Conservation (phyloP, 2,113 vertebrate genomes). For the Platichthys flesus region DNA sequence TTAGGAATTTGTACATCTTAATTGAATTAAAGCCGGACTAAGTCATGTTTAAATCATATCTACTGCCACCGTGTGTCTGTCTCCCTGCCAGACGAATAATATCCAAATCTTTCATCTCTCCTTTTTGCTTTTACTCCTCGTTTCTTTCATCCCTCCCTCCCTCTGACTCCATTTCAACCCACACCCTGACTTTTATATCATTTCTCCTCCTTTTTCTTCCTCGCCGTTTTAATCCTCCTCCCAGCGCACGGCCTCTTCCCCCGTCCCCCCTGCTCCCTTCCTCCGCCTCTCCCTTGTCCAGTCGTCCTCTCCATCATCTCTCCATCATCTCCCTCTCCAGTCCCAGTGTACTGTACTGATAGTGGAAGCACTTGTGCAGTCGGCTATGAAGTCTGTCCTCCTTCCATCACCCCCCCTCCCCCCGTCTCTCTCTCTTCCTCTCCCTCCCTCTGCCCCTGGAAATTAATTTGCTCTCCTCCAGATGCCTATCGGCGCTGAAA, state of each 20-base stretch:
- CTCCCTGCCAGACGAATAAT: too few relatives aligned
- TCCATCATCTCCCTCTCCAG: slow-evolving; percentile 55
- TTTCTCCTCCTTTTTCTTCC: neutral
- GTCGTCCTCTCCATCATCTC: slow-evolving; percentile 46
- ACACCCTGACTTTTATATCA: neutral
- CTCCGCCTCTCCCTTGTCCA: neutral
- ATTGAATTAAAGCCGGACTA: neutral
- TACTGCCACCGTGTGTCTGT: too few relatives aligned
- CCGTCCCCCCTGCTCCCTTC: neutral
- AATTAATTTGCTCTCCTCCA: slow-evolving; percentile 97
- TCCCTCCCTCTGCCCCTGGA: slow-evolving; percentile 77
- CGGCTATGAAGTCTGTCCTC: slow-evolving; percentile 58
- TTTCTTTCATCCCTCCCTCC: neutral
- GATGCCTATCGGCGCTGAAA: slow-evolving; percentile 93
- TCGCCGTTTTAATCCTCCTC: neutral
- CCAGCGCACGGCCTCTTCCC: too few relatives aligned
- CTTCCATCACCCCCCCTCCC: neutral
- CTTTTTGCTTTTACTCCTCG: too few relatives aligned
- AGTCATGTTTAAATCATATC: neutral
- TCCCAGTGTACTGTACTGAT: slow-evolving; percentile 54
- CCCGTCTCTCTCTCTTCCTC: neutral
- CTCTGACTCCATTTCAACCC: neutral
- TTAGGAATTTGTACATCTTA: neutral
- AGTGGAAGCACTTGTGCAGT: slow-evolving; percentile 63
- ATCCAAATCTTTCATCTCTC: neutral